Base-by-base conservation (phyloP, 1,140 invertebrate genomes). In the Brachionus rubens region DNA sequence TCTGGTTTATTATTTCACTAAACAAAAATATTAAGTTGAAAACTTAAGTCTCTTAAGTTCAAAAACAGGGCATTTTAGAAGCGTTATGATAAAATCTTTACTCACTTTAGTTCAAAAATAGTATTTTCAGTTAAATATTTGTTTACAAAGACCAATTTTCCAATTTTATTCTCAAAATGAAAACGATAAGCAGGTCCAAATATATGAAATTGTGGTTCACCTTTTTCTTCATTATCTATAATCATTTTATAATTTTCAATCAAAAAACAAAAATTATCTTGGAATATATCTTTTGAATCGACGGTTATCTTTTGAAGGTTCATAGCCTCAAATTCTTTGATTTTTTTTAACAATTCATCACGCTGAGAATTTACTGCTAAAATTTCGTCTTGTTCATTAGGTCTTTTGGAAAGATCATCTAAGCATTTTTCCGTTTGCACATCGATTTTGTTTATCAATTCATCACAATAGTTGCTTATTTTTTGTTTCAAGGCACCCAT, bases 91-190 rank as follows among this genome's bases (percentile, higher is more conserved):
- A 59, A 16, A 21, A 30, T 33, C 19, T n/a, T 19, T n/a, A 56
- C n/a, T 2, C 36, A 59, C 54, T 59, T 59, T 59, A 59, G 36
- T 36, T 59, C 54, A 36, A 16, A n/a, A 2, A 36, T 33, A 10
- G 36, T 59, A 5, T 21, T 59, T 33, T 59, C 14, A 10, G 33
- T 33, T 59, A 59, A 33, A 59, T 33, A 36, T 14, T 59, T 7
- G 2, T 36, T 59, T 1, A 59, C 54, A 33, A 59, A 16, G 26
- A 59, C 54, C 14, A 59, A 36, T 40, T 59, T 59, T 16, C 54
- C 54, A 21, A 59, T 28, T 16, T 33, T 59, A 36, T 59, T 59
- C 36, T 59, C 54, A 59, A 59, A 59, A 59, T 59, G 36, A 19
- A 59, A 59, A 21, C 36, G 54, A 36, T 59, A 59, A 19, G 54